Percentiles rank a stretch among this genome's conserved stretches.
Evolutionary conservation across 2,888 invertebrate genomes (phyloP).

Genomic region (Melieria picta): DNA sequence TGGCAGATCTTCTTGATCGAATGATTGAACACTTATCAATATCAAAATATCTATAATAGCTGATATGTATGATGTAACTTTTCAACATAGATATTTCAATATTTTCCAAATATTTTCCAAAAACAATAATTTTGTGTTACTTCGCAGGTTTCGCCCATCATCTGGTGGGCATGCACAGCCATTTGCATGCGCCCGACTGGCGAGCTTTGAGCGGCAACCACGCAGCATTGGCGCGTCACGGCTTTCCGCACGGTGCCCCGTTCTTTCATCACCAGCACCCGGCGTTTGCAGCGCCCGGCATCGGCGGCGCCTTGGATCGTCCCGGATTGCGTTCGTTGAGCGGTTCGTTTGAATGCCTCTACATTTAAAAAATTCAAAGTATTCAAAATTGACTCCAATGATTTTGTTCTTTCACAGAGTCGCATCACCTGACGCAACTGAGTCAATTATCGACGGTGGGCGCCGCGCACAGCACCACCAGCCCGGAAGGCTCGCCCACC

Average conservation of each 20-base stretch:
- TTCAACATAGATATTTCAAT: background rate
- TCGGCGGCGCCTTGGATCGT: slow-evolving; percentile 60
- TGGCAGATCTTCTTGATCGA: too few relatives aligned
- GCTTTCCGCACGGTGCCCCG: slow-evolving; percentile 63
- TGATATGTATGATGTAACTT: background rate
- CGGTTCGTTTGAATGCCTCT: slow-evolving; percentile 46
- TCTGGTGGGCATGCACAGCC: slow-evolving; percentile 75
- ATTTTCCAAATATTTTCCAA: background rate
- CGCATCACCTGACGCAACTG: slow-evolving; percentile 52
- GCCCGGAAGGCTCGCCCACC: slow-evolving; percentile 73
- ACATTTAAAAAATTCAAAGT: background rate
- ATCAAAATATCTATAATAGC: too few relatives aligned
- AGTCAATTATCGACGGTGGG: slow-evolving; percentile 61
- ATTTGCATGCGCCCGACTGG: slow-evolving; percentile 74
- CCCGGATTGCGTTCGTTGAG: slow-evolving; percentile 55
- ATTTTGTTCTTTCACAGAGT: slow-evolving; percentile 27
- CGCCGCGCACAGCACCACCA: slow-evolving; percentile 76
- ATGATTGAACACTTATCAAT: too few relatives aligned
- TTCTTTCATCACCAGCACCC: slow-evolving; percentile 67
- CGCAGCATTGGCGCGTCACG: slow-evolving; percentile 54
- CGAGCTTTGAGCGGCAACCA: slow-evolving; percentile 63
- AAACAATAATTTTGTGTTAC: background rate
- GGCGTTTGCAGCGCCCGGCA: slow-evolving; percentile 68
- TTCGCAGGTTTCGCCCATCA: slow-evolving; percentile 78
- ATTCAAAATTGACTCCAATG: background rate